phyloP scores from a whole-genome alignment of 2,797 vertebrate species.

The Threskiornis aethiopicus region DNA sequence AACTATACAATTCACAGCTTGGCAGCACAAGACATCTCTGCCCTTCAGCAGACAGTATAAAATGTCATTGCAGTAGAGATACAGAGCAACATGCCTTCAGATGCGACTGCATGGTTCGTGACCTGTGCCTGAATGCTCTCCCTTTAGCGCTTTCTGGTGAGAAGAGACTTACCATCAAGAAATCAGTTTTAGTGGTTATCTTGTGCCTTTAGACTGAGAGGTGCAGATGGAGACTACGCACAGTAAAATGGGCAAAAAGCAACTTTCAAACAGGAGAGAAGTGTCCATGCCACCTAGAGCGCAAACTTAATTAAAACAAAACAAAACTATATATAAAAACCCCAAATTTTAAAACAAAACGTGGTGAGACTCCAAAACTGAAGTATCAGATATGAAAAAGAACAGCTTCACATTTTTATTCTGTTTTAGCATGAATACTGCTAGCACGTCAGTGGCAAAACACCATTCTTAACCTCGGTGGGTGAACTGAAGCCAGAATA shows the following conservation, averaged over 20 bases:
- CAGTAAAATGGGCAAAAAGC: conserved; percentile 23
- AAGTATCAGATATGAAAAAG: background rate
- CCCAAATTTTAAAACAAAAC: background rate
- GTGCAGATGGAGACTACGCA: background rate
- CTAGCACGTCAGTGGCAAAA: background rate
- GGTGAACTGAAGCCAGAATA: background rate
- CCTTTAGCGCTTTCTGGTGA: background rate
- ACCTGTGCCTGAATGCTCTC: background rate
- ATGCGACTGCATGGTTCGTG: background rate
- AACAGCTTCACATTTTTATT: background rate
- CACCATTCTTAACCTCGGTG: fast-evolving
- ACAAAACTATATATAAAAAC: background rate
- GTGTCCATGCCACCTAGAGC: background rate
- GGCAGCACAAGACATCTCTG: conserved; percentile 75
- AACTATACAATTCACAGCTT: conserved; percentile 86
- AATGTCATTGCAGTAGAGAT: conserved; percentile 7
- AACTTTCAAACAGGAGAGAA: background rate
- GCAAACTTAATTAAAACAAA: background rate
- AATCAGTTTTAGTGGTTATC: background rate
- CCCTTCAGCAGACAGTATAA: conserved; percentile 60
- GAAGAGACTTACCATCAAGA: conserved; percentile 47
- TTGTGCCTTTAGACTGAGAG: conserved; percentile 30
- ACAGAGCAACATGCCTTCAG: background rate
- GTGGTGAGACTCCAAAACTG: background rate
- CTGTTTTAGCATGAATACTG: background rate